Percentiles rank a stretch among this genome's conserved stretches.
Evolutionary conservation across 2,888 invertebrate genomes (phyloP).

Genomic region (Perizoma flavofasciatum): DNA sequence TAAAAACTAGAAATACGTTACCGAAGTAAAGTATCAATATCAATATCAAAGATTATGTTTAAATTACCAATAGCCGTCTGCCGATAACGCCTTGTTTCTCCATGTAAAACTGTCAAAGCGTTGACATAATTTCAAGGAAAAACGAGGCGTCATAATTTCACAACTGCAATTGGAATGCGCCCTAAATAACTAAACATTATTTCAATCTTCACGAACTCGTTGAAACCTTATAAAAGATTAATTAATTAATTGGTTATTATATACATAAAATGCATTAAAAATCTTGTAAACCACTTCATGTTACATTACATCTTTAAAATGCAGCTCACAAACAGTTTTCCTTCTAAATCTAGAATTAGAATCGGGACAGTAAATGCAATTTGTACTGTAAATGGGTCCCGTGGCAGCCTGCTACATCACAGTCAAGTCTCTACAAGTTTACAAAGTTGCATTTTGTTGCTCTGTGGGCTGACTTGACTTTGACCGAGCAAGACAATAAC

Average conservation of each 20-base stretch:
- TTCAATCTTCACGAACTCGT: constrained; percentile 1
- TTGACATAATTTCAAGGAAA: too few relatives aligned
- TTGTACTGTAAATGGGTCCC: constrained; percentile 30
- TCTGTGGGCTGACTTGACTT: constrained; percentile 17
- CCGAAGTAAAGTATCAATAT: too few relatives aligned
- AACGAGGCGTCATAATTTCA: too few relatives aligned
- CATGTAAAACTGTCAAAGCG: too few relatives aligned
- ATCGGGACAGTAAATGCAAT: constrained; percentile 32
- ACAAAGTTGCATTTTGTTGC: constrained; percentile 27
- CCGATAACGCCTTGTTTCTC: too few relatives aligned
- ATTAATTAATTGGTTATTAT: constrained; percentile 39
- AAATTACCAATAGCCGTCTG: too few relatives aligned
- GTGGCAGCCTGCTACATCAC: constrained; percentile 30
- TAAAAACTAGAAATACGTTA: too few relatives aligned
- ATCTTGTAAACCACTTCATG: not conserved
- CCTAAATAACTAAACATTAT: too few relatives aligned
- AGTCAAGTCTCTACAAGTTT: constrained; percentile 15
- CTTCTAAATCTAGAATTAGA: constrained; percentile 25
- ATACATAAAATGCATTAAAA: constrained; percentile 14
- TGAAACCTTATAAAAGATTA: constrained; percentile 3
- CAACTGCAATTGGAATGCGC: too few relatives aligned
- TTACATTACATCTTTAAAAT: constrained; percentile 1
- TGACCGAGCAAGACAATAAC: constrained; percentile 25
- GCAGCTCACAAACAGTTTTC: constrained; percentile 16
- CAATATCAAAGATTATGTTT: too few relatives aligned